Conservation (phyloP, 2,113 vertebrate genomes). For the Takifugu bimaculatus region DNA sequence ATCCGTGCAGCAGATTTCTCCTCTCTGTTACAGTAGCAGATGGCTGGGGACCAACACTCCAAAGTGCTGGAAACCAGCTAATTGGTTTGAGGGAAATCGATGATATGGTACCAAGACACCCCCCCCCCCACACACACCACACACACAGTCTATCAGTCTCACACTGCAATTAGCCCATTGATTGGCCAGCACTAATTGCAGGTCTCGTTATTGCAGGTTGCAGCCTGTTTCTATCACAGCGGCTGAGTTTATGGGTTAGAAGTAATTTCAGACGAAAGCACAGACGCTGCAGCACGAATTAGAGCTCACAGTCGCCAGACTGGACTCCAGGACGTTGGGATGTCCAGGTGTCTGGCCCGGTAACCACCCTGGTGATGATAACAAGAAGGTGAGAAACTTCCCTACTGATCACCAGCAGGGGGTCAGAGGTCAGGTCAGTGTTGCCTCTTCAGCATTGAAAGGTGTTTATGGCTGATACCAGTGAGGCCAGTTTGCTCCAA, state of each 20-base stretch:
- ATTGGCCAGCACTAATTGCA: constrained; percentile 70
- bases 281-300: constrained; percentile 1
- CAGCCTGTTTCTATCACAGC: constrained; percentile 38
- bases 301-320: background rate
- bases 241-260: constrained; percentile 29
- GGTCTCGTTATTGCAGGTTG: constrained; percentile 60
- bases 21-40: constrained; percentile 61
- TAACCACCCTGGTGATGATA: too few relatives aligned
- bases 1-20: constrained; percentile 19
- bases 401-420: background rate
- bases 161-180: constrained; percentile 72
- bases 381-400: too few relatives aligned
- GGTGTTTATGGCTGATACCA: too few relatives aligned
- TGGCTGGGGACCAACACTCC: constrained; percentile 65
- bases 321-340: too few relatives aligned
- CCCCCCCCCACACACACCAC: constrained; percentile 47
- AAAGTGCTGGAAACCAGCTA: constrained; percentile 67
- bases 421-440: constrained; percentile 8
- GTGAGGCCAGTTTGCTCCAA: too few relatives aligned
- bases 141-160: constrained; percentile 60
- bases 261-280: background rate
- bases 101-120: constrained; percentile 61
- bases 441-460: background rate
- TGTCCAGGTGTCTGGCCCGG: too few relatives aligned
- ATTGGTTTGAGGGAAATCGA: constrained; percentile 76